Percentiles rank a stretch among this genome's conserved stretches.
Conservation (phyloP, 2,797 vertebrate genomes). For the Enteromius afrohamiltoni region DNA sequence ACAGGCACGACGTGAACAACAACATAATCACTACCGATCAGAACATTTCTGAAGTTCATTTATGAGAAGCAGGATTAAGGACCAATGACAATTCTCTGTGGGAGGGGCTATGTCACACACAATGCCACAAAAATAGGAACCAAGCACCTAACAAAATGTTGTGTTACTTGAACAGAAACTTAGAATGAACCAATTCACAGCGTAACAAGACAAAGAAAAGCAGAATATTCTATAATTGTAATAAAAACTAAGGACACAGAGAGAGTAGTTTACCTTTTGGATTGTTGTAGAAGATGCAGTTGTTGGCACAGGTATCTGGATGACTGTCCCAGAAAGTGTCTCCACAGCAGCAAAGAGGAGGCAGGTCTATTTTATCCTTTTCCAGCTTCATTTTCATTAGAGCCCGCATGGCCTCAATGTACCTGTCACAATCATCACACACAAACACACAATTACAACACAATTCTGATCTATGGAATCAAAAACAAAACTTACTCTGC, state of each 20-base stretch:
- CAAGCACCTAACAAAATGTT: not conserved
- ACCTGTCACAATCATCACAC: constrained; percentile 67
- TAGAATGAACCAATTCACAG: not conserved
- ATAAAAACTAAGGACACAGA: not conserved
- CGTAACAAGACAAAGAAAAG: not conserved
- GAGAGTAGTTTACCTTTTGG: constrained; percentile 80
- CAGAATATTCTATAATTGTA: not conserved
- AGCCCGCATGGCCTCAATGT: constrained; percentile 78
- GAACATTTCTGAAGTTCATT: not conserved
- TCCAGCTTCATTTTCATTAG: constrained; percentile 81
- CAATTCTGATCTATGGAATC: not conserved
- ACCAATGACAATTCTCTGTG: not conserved
- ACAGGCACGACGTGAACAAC: not conserved
- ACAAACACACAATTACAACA: not conserved
- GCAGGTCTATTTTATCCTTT: constrained; percentile 77
- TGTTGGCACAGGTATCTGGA: constrained; percentile 93
- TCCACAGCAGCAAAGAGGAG: constrained; percentile 89
- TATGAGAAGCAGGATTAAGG: not conserved
- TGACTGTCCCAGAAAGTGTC: constrained; percentile 92
- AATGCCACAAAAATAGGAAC: not conserved
- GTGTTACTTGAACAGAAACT: not conserved
- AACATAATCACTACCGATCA: not conserved
- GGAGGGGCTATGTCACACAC: not conserved
- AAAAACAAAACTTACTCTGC: not conserved
- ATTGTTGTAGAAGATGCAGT: constrained; percentile 93